phyloP scores from a whole-genome alignment of 2,888 invertebrate genomes.

The Drosophila vallismaia region DNA sequence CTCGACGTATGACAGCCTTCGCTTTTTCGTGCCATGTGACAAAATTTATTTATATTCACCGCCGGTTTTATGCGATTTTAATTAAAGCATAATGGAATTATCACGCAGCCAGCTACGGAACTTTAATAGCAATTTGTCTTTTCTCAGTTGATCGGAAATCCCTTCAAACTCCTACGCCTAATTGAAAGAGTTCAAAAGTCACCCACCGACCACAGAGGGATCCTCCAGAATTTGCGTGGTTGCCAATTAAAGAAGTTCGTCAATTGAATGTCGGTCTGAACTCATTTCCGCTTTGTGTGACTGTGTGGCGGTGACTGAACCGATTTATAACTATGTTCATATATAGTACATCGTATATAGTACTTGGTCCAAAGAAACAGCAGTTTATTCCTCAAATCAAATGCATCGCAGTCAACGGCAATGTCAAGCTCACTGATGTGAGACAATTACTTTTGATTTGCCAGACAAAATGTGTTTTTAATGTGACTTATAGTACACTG shows the following conservation, averaged over 20 bases:
- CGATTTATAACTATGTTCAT: background rate
- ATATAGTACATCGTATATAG: background rate
- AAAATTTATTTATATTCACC: constrained; percentile 42
- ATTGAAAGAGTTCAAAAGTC: constrained; percentile 62
- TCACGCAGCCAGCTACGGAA: constrained; percentile 25
- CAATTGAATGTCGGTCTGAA: constrained; percentile 41
- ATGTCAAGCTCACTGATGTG: constrained; percentile 77
- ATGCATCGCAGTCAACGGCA: constrained; percentile 35
- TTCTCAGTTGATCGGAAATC: constrained; percentile 3
- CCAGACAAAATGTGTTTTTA: constrained; percentile 48
- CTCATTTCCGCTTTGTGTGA: constrained; percentile 64
- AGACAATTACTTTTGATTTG: constrained; percentile 71
- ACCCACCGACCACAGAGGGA: constrained; percentile 14
- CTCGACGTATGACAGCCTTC: constrained; percentile 33
- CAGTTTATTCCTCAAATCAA: constrained; percentile 28
- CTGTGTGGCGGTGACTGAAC: constrained; percentile 3
- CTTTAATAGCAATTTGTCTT: constrained; percentile 17
- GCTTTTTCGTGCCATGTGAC: constrained; percentile 38
- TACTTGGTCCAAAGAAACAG: background rate
- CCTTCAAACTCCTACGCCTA: constrained; percentile 33
- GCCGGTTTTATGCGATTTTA: constrained; percentile 51
- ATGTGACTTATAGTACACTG: constrained; percentile 36
- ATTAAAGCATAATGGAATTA: constrained; percentile 50
- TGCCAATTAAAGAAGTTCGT: constrained; percentile 56
- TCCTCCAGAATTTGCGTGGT: constrained; percentile 48